phyloP scores from a whole-genome alignment of 2,797 vertebrate genomes.

The Helicolenus hilgendorfi region DNA sequence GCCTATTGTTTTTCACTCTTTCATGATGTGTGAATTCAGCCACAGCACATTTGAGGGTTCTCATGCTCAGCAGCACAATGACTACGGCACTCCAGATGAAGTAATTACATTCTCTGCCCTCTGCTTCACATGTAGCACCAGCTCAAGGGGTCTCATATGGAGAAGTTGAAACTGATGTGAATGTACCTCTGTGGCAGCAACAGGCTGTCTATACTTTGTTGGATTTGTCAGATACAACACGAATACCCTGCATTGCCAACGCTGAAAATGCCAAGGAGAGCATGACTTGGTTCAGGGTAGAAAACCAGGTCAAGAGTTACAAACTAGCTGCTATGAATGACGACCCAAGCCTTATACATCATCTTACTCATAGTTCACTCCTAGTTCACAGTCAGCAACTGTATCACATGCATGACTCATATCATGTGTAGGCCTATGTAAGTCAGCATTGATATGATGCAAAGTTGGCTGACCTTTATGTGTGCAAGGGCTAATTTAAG shows the following conservation, averaged over 20 bases:
- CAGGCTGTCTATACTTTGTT: background rate
- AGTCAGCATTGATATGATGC: conserved; percentile 6
- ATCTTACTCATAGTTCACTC: conserved; percentile 18
- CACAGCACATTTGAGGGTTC: conserved; percentile 25
- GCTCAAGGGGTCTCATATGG: background rate
- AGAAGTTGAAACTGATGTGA: background rate
- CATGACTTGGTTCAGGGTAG: background rate
- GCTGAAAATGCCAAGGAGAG: background rate
- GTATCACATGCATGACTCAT: conserved; percentile 22
- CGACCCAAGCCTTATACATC: conserved; percentile 14
- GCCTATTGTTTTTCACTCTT: conserved; percentile 31
- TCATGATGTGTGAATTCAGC: conserved; percentile 23
- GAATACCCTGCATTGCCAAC: background rate
- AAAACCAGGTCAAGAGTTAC: background rate
- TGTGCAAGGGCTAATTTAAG: background rate
- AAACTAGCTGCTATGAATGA: background rate
- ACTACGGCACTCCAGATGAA: conserved; percentile 19
- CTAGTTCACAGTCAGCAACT: background rate
- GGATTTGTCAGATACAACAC: conserved; percentile 20
- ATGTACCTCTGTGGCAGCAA: background rate
- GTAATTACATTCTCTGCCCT: conserved; percentile 21
- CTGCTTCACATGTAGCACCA: background rate
- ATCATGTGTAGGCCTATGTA: background rate
- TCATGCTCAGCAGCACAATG: conserved; percentile 8
- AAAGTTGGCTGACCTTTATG: background rate